Conservation (phyloP, 2,113 vertebrate species). For the Theristicus caerulescens region DNA sequence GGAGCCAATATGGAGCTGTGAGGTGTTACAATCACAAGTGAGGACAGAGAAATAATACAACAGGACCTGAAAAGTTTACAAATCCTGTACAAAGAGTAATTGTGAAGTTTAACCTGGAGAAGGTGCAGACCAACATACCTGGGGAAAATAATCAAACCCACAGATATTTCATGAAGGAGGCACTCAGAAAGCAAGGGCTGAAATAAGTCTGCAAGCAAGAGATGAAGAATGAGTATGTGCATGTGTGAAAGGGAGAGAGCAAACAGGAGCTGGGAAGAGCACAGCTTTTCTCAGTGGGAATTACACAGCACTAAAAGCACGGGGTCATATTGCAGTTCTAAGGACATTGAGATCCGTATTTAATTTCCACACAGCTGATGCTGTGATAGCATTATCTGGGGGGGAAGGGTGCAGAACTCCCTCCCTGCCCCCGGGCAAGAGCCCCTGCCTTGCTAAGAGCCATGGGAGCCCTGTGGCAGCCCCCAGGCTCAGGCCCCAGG, state of each 20-base stretch:
- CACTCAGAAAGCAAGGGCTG: not conserved
- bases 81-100: not conserved
- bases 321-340: not conserved
- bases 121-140: not conserved
- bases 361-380: fast-evolving
- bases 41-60: not conserved
- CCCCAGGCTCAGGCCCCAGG: not conserved
- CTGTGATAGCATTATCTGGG: not conserved
- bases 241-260: not conserved
- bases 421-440: fast-evolving
- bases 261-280: not conserved
- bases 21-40: not conserved
- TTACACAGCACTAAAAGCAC: not conserved
- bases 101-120: not conserved
- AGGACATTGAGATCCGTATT: fast-evolving
- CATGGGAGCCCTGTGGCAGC: fast-evolving
- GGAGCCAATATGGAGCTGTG: not conserved
- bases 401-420: not conserved
- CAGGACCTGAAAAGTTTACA: not conserved
- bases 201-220: not conserved
- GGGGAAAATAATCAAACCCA: not conserved
- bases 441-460: not conserved
- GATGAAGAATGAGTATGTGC: not conserved
- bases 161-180: not conserved
- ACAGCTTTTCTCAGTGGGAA: not conserved